A percentile compares a stretch with the other conserved stretches of the same genome.
phyloP scores from a whole-genome alignment of 92 coral and sea anemone genomes.

The Bergia sp. region DNA sequence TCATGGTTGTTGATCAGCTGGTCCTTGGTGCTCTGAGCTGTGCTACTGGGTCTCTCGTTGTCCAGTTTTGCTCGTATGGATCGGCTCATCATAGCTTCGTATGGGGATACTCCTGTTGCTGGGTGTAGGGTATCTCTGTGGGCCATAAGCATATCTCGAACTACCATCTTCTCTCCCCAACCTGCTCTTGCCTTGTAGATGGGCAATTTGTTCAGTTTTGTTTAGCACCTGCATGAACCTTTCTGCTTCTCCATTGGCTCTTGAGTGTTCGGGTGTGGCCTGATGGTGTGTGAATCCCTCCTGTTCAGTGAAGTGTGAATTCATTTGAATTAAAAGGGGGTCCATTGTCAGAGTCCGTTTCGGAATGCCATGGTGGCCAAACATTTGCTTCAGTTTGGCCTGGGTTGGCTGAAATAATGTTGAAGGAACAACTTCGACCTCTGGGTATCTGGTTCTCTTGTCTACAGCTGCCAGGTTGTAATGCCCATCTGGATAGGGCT shows the following conservation, averaged over 20 bases:
- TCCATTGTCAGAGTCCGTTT: constrained; percentile 41
- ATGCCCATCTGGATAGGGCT: too few relatives aligned
- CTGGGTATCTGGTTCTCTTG: too few relatives aligned
- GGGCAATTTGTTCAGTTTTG: constrained; percentile 22
- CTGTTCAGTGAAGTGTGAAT: too few relatives aligned
- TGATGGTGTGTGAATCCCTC: too few relatives aligned
- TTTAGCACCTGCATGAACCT: constrained; percentile 33
- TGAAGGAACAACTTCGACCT: neutral
- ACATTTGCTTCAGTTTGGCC: constrained; percentile 12
- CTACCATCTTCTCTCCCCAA: neutral
- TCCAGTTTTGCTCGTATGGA: neutral
- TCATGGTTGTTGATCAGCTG: too few relatives aligned
- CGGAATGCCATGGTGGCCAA: constrained; percentile 39
- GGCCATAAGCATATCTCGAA: neutral
- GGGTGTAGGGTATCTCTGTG: neutral
- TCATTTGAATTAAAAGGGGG: constrained; percentile 2
- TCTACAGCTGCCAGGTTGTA: too few relatives aligned
- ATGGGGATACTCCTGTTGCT: neutral
- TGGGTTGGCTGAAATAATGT: too few relatives aligned
- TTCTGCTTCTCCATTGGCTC: neutral
- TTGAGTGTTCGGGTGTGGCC: too few relatives aligned
- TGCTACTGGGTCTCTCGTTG: neutral
- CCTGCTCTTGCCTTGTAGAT: constrained; percentile 39
- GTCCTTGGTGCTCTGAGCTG: too few relatives aligned
- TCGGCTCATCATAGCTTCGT: neutral